Percentiles rank a stretch among this genome's conserved stretches.
These are phyloP conservation scores for Thymallus thymallus DNA, from an alignment of 2,113 vertebrate genomes.

Conservation along the genomic window DNA sequence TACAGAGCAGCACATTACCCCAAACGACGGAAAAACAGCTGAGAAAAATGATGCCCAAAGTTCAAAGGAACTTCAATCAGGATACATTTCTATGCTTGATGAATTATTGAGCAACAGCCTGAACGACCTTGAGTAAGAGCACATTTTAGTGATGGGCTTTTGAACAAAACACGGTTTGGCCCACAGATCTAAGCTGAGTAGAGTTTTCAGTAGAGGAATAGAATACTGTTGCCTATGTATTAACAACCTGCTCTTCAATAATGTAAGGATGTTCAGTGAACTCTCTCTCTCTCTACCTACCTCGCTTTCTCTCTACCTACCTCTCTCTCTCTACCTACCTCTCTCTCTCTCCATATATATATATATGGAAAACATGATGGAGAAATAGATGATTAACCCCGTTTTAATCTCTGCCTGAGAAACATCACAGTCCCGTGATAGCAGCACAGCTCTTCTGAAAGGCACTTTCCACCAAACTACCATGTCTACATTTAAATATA, in stretches of 20 bases:
- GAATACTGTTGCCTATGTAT: slow-evolving; percentile 27
- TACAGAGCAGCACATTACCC: slow-evolving; percentile 34
- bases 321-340: background rate
- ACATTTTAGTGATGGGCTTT: slow-evolving; percentile 62
- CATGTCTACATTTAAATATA: background rate
- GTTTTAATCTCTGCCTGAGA: background rate
- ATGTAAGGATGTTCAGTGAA: background rate
- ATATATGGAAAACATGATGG: background rate
- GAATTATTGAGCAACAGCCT: slow-evolving; percentile 77
- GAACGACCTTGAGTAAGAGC: slow-evolving; percentile 71
- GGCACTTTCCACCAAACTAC: background rate
- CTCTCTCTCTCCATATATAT: too few species aligned
- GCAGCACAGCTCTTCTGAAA: background rate
- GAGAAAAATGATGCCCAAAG: slow-evolving; percentile 74
- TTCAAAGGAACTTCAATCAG: slow-evolving; percentile 81
- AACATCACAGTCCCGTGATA: background rate
- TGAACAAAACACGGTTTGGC: slow-evolving; percentile 74
- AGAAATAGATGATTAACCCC: slow-evolving; percentile 1
- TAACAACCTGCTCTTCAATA: slow-evolving; percentile 33
- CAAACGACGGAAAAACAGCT: slow-evolving; percentile 43
- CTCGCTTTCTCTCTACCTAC: slow-evolving; percentile 13
- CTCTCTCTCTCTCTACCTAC: slow-evolving; percentile 34
- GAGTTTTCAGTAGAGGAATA: slow-evolving; percentile 22
- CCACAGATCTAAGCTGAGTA: slow-evolving; percentile 35
- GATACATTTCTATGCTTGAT: slow-evolving; percentile 76